Percentiles rank a stretch among this genome's conserved stretches.
Evolutionary conservation across 2,113 vertebrate genomes (phyloP).

Genomic region (Ellobius talpinus): DNA sequence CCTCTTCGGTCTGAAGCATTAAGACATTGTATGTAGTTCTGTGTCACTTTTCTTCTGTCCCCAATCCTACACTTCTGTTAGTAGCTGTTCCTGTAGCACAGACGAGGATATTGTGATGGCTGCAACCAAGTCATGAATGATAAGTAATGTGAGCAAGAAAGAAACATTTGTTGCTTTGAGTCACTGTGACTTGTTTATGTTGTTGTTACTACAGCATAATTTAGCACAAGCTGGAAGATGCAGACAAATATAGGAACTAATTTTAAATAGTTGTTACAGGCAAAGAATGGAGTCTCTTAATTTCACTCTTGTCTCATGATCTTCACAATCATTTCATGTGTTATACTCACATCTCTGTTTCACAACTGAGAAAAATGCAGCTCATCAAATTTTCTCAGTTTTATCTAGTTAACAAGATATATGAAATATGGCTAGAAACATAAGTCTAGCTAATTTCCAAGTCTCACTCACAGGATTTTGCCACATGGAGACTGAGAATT

Average conservation of each 20-base stretch:
- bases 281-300: slow-evolving; percentile 31
- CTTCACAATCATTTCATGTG: slow-evolving; percentile 24
- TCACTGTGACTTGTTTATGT: slow-evolving; percentile 12
- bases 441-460: slow-evolving; percentile 60
- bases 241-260: background rate
- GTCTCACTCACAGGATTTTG: background rate
- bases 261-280: slow-evolving; percentile 43
- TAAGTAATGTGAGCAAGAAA: slow-evolving; percentile 1
- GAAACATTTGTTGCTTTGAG: slow-evolving; percentile 50
- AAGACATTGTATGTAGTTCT: background rate
- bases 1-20: background rate
- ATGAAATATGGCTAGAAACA: slow-evolving; percentile 13
- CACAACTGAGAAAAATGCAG: slow-evolving; percentile 54
- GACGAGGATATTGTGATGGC: background rate
- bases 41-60: background rate
- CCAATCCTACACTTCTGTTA: background rate
- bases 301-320: slow-evolving; percentile 30
- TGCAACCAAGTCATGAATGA: background rate
- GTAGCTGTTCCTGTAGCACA: background rate
- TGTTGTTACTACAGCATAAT: slow-evolving; percentile 3
- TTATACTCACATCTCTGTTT: slow-evolving; percentile 36
- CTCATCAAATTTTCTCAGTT: slow-evolving; percentile 50
- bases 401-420: slow-evolving; percentile 44
- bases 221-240: slow-evolving; percentile 5
- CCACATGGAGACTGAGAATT: slow-evolving; percentile 30